Base-by-base conservation (phyloP, 92 coral and sea anemone species). In the Heliopora coerulea region DNA sequence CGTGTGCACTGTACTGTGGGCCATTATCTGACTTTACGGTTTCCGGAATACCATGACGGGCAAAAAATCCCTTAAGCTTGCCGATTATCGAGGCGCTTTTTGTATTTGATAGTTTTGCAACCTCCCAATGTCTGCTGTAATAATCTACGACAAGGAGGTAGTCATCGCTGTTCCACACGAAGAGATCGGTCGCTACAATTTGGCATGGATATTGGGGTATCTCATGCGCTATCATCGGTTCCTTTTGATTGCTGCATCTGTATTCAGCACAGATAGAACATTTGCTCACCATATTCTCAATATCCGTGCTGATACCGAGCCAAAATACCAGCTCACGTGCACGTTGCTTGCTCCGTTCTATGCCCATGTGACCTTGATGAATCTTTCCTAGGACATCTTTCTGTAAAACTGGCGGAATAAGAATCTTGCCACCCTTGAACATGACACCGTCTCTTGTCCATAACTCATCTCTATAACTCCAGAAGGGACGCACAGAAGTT, bases 311-410 rank as follows among this genome's bases (percentile, higher is more conserved):
- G 85, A 80, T 80, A 11, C 88, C 82, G 0, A 85, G 88, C 88
- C 88, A 85, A 64, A 84, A 80, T 24, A 84, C 59, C 28, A 72
- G 35, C 52, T 85, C 77, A 12, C 75, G 42, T 5, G 88, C 85
- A 24, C 73, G 64, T 9, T 64, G 85, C 48, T 80, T 81, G 46
- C 76, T 80, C 35, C 82, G 82, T 81, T 77, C 81, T 12, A 82
- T 86, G 24, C 89, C 86, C 77, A 82, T 83, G 35, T 86, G 86
- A 0, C 84, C 82, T 13, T 32, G 68, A 80, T 82, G 86, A 4
- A 82, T 79, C 24, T 81, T 86, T 18, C 49, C 25, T 8, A 86
- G 46, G 4, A 85, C 80, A 78, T 86, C 89, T 18, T 59, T 26
- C 12, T 61, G 75, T 8, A 81, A 28, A 13, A 14, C 23, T 1